These are phyloP conservation scores for Coecobrya sp. DNA, from an alignment of 2,888 invertebrate genomes.

Conservation along the genomic window DNA sequence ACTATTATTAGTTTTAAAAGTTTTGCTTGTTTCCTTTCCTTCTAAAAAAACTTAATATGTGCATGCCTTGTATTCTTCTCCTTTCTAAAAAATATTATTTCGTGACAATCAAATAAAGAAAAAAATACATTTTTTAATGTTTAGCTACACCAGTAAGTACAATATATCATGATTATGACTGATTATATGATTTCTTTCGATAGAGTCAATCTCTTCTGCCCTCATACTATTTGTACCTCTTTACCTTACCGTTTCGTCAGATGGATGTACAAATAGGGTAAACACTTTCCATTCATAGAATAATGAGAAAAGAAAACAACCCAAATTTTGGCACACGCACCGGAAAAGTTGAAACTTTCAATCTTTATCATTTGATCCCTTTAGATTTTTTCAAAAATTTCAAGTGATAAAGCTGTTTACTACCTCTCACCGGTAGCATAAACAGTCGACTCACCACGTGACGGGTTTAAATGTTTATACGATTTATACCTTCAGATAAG, in stretches of 20 bases:
- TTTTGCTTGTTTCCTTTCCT: conserved; percentile 29
- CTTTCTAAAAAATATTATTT: conserved; percentile 71
- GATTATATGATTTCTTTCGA: conserved; percentile 52
- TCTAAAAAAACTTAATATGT: conserved; percentile 37
- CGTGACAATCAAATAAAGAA: conserved; percentile 79
- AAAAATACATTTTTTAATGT: conserved; percentile 44
- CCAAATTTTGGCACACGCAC: conserved; percentile 9
- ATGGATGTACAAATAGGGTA: background rate
- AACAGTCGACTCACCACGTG: background rate
- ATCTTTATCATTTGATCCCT: conserved; percentile 33
- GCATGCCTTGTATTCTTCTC: background rate
- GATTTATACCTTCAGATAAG: background rate
- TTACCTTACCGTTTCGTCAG: no score
- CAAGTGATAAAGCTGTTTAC: background rate
- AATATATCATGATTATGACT: conserved; percentile 72
- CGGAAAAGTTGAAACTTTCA: conserved; percentile 46
- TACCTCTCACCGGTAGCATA: background rate
- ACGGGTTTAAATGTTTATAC: background rate
- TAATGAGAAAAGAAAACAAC: background rate
- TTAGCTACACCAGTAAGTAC: conserved; percentile 48
- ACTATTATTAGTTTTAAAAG: conserved; percentile 44
- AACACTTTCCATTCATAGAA: background rate
- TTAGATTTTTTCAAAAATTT: conserved; percentile 11
- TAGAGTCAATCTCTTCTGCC: conserved; percentile 52
- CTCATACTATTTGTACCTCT: conserved; percentile 46